Evolutionary conservation across 2,888 invertebrate genomes (phyloP), one percentile per base, ranked within the genome.

Genomic region (Erebia ligea): DNA sequence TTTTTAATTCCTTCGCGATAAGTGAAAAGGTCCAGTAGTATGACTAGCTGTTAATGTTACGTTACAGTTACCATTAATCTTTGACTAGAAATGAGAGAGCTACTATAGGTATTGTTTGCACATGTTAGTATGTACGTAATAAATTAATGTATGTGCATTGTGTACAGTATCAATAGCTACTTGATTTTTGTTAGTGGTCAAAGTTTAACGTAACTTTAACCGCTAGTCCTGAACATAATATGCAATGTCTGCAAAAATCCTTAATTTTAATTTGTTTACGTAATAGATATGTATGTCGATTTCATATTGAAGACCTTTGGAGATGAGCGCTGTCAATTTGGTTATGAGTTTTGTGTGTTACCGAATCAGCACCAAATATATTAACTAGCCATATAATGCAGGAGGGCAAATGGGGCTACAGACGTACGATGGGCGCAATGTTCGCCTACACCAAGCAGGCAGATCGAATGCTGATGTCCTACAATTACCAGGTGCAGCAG

Each of bases 351-450:
- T 52, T 52, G 52, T n/a, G 25, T 64, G 5, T 17, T 40, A 25
- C 13, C 25, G 52, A 52, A 34, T 52, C 2, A 52, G 40, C 64
- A 52, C 67, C 67, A 66, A 66, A 68, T 68, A 57, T 70, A 69
- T 76, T 75, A 77, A 81, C 81, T 81, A 83, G 86, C 82, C 84
- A 76, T 88, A 75, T 87, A 86, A 87, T 82, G 76, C 92, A 93
- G 93, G 93, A 93, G 87, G 93, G 90, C 84, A 93, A 92, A 89
- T 92, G 92, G 92, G 93, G 93, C 86, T 93, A 93, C 91, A 85
- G 92, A 80, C 91, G 92, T 76, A 92, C 92, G 80, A 93, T 93
- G 92, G 92, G 93, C 82, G 92, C 92, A 75, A 92, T 93, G 93
- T 93, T 93, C 87, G 92, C 92, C 81, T 91, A 92, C 90, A 91